Conservation (phyloP, 30 jellyfish, hydroid and myxozoan species). For the Cassiopea andromeda region DNA sequence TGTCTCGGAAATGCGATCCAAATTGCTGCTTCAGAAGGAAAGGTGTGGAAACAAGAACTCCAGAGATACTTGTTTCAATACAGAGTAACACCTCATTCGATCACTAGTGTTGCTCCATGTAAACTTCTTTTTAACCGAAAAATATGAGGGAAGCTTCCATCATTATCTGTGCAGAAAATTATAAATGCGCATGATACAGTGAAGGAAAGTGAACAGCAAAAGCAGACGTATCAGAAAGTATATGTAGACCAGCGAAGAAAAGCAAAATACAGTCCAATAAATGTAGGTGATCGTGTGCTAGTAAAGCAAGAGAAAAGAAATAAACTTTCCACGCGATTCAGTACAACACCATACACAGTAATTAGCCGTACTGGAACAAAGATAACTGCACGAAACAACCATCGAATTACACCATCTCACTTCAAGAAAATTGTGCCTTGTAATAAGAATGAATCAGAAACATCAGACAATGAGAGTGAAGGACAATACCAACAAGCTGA, state of each 20-base stretch:
- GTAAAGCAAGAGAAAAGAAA: neutral
- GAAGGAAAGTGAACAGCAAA: neutral
- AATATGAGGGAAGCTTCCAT: neutral
- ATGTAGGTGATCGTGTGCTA: neutral
- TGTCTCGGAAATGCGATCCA: constrained; percentile 28
- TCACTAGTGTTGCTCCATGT: constrained; percentile 1
- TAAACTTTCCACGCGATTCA: neutral
- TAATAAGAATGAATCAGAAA: neutral
- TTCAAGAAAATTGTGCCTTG: neutral
- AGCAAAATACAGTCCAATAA: neutral
- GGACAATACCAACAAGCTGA: neutral
- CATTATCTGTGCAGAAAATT: neutral
- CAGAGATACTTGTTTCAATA: constrained; percentile 30
- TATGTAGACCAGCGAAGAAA: neutral
- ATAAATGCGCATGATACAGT: neutral
- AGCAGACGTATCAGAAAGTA: neutral
- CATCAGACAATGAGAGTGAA: neutral
- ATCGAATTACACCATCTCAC: neutral
- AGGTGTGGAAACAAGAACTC: constrained; percentile 48
- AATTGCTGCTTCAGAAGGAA: constrained; percentile 45
- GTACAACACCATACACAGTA: neutral
- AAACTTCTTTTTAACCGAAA: neutral
- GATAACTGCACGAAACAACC: neutral
- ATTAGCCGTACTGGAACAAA: neutral
- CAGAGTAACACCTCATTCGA: constrained; percentile 45